Percentiles rank a stretch among this genome's conserved stretches.
Conservation (phyloP, 2,888 invertebrate genomes). For the Agrotis segetum region DNA sequence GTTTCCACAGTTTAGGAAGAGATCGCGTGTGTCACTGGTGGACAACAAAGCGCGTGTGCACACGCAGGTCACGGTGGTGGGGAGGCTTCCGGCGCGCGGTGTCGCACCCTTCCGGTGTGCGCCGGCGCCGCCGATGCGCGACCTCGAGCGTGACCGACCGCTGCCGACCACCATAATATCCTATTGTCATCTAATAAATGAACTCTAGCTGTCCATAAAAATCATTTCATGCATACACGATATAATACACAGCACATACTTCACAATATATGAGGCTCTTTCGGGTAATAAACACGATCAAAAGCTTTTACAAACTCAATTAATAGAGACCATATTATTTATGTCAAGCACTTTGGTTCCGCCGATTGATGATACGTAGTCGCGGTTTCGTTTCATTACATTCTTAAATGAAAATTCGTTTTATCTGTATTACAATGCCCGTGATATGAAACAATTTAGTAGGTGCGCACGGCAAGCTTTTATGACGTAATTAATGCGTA, state of each 20-base stretch:
- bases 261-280: conserved; percentile 46
- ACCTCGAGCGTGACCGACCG: conserved; percentile 82
- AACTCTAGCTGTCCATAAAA: conserved; percentile 74
- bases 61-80: conserved; percentile 83
- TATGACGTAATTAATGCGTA: conserved; percentile 81
- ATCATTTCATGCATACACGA: conserved; percentile 66
- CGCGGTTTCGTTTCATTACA: conserved; percentile 62
- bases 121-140: conserved; percentile 72
- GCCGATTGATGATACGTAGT: conserved; percentile 34
- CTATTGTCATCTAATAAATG: conserved; percentile 85
- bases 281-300: conserved; percentile 42
- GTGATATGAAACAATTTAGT: conserved; percentile 78
- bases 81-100: conserved; percentile 84
- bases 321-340: conserved; percentile 52
- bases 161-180: conserved; percentile 72
- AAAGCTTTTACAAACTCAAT: conserved; percentile 44
- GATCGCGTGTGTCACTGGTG: conserved; percentile 80
- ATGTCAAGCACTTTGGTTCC: conserved; percentile 44
- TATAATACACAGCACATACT: conserved; percentile 32
- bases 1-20: conserved; percentile 43
- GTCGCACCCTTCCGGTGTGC: conserved; percentile 89
- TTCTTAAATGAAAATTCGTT: conserved; percentile 68
- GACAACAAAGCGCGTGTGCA: conserved; percentile 80
- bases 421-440: conserved; percentile 72
- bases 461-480: conserved; percentile 75